Evolutionary conservation across 2,113 vertebrate genomes (phyloP), one percentile per base, ranked within the genome.

Genomic region (Calidris pygmaea): DNA sequence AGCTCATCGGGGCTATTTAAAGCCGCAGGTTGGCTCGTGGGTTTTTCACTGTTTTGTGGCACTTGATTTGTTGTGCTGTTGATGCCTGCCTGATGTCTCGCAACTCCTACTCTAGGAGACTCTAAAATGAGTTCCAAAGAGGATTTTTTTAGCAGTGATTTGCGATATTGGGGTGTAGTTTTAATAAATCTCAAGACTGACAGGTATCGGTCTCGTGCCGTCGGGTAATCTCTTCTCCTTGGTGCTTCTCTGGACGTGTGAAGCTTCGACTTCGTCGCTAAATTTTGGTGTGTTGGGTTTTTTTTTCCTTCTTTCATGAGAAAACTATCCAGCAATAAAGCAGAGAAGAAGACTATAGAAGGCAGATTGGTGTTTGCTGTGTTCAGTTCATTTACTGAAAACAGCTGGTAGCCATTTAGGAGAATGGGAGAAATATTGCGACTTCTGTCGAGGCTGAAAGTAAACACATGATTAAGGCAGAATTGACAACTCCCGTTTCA

Each of bases 391-490:
- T 94, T 95, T 88, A 56, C 80, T 53, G 73, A 27, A 91, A 92
- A 67, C 94, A 95, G 85, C 91, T 95, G 93, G 96, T 92, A 66
- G 90, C 85, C 88, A 47, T 87, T 93, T 78, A 90, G 85, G 70
- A 48, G 78, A 87, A 87, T 58, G 81, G 52, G 77, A 71, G 55
- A 50, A 91, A 91, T 10, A 45, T 14, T 8, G 87, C 75, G 35
- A 45, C 90, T 92, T 71, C 70, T 95, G 90, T 85, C 65, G 14
- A 60, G 41, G 7, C 65, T 16, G 8, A 35, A 66, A 96, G 78
- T 58, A 74, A 90, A 95, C 91, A 87, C n/a, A 81, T 75, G 82
- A 75, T 93, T 85, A 74, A 67, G 88, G 93, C 88, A 87, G 70
- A 78, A 96, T 92, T 93, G 85, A 95, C 94, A 90, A 27, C 74